A percentile compares a stretch with the other conserved stretches of the same genome.
These are phyloP conservation scores for Nannobrachium achirus DNA, from an alignment of 2,113 vertebrate genomes.

Conservation along the genomic window DNA sequence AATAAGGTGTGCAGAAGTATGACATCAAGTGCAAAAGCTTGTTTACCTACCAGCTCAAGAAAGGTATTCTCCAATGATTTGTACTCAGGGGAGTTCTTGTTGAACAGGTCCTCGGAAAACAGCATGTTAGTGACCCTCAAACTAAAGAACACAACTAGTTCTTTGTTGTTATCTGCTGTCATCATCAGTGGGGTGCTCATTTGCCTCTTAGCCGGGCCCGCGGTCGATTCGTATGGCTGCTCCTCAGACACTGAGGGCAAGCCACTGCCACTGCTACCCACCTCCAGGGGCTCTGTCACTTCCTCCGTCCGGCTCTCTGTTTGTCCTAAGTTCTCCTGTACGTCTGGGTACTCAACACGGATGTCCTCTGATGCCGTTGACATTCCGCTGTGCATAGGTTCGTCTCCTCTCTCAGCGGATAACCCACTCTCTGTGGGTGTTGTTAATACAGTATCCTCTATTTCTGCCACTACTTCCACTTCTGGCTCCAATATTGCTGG, in stretches of 20 bases:
- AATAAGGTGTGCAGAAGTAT: slow-evolving; percentile 61
- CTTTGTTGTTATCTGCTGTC: slow-evolving; percentile 78
- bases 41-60: slow-evolving; percentile 90
- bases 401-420: slow-evolving; percentile 15
- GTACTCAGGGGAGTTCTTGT: slow-evolving; percentile 91
- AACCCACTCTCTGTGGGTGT: slow-evolving; percentile 24
- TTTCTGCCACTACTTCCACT: too few species aligned
- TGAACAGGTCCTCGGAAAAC: slow-evolving; percentile 92
- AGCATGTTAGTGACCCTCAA: slow-evolving; percentile 91
- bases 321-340: slow-evolving; percentile 38
- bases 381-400: slow-evolving; percentile 29
- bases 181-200: slow-evolving; percentile 81
- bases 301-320: slow-evolving; percentile 28
- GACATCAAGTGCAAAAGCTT: slow-evolving; percentile 64
- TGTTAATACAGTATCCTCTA: background rate
- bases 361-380: slow-evolving; percentile 1
- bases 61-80: slow-evolving; percentile 90
- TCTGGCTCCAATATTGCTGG: slow-evolving; percentile 8
- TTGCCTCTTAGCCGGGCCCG: slow-evolving; percentile 71
- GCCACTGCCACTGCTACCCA: slow-evolving; percentile 65
- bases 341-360: slow-evolving; percentile 24
- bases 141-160: slow-evolving; percentile 95
- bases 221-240: slow-evolving; percentile 68
- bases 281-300: slow-evolving; percentile 22
- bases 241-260: slow-evolving; percentile 56